Percentiles rank a stretch among this genome's conserved stretches.
Evolutionary conservation across 2,797 vertebrate genomes (phyloP).

Genomic region (Leucoraja ocellata): DNA sequence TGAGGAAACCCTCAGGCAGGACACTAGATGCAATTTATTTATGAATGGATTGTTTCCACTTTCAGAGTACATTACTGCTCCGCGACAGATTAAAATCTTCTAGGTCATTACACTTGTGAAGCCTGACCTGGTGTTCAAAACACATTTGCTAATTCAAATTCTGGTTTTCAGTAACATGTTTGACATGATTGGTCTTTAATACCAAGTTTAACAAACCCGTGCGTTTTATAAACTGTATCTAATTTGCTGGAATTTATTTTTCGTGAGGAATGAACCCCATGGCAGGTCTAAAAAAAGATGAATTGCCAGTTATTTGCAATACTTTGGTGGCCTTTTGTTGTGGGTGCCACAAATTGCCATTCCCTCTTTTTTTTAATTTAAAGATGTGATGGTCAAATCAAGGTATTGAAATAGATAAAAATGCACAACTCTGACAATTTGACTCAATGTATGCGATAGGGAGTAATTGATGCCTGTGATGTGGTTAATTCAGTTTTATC

Average conservation of each 20-base stretch:
- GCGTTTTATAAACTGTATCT: neutral
- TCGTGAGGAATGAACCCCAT: neutral
- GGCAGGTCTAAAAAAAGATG: neutral
- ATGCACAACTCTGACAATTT: neutral
- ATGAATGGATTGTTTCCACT: slow-evolving; percentile 32
- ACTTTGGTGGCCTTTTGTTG: neutral
- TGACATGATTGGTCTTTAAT: neutral
- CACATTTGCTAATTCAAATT: neutral
- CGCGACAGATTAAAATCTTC: slow-evolving; percentile 20
- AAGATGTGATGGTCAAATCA: neutral
- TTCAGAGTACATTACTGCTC: neutral
- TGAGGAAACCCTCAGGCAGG: neutral
- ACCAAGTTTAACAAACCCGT: neutral
- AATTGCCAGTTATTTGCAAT: neutral
- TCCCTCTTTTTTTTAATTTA: neutral
- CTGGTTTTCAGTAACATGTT: neutral
- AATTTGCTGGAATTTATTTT: neutral
- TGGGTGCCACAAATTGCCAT: neutral
- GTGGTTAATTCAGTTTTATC: neutral
- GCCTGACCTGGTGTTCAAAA: neutral
- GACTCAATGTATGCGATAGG: neutral
- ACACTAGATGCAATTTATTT: slow-evolving; percentile 11
- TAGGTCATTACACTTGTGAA: neutral
- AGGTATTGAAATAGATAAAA: neutral
- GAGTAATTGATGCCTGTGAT: neutral